phyloP scores from a whole-genome alignment of 2,888 invertebrate species.

The Nebria salina region DNA sequence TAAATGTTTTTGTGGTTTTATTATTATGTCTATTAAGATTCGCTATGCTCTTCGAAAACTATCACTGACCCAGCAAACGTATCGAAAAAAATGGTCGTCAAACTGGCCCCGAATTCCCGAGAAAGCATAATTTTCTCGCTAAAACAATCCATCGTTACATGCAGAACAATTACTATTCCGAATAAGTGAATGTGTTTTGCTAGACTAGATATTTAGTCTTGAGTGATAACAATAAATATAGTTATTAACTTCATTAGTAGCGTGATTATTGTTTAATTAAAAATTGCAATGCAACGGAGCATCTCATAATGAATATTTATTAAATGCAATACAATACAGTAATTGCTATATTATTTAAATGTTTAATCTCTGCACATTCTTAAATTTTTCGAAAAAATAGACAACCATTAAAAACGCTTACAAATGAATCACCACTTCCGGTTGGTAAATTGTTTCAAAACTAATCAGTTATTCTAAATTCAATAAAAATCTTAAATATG shows the following conservation, averaged over 20 bases:
- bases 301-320: neutral
- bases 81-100: neutral
- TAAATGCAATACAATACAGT: neutral
- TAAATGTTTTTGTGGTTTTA: neutral
- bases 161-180: neutral
- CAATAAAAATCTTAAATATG: no score
- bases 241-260: neutral
- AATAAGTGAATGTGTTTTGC: neutral
- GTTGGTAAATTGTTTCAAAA: no score
- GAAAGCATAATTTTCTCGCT: neutral
- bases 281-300: neutral
- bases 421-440: no score
- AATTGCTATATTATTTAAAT: neutral
- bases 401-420: no score
- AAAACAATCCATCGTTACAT: neutral
- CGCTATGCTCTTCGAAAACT: neutral
- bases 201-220: neutral
- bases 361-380: neutral
- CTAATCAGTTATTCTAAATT: no score
- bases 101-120: neutral
- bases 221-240: neutral
- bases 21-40: neutral
- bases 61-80: neutral
- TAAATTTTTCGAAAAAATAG: no score
- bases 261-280: neutral